These are phyloP conservation scores for Talpa occidentalis DNA, from an alignment of 2,113 vertebrate species.

Conservation along the genomic window DNA sequence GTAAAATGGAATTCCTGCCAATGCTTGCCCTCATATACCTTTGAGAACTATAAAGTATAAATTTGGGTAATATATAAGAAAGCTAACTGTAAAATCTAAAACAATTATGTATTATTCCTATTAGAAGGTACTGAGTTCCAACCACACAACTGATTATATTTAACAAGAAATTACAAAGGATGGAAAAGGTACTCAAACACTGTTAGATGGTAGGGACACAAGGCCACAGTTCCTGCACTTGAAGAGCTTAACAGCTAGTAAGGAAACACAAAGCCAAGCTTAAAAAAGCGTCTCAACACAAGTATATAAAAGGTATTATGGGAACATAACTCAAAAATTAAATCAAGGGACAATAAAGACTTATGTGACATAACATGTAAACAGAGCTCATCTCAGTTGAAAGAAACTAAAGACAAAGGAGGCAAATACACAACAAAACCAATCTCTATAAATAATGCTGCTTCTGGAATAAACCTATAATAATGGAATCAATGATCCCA, in stretches of 20 bases:
- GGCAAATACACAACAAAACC: slow-evolving; percentile 30
- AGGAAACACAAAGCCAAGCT: not conserved
- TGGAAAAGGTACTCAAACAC: not conserved
- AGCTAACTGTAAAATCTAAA: slow-evolving; percentile 15
- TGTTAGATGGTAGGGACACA: not conserved
- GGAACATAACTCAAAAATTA: not conserved
- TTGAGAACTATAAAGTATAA: not conserved
- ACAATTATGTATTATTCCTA: not conserved
- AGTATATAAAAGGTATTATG: slow-evolving; percentile 15
- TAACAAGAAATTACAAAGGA: not conserved
- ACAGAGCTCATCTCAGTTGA: not conserved
- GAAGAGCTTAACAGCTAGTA: not conserved
- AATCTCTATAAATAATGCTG: not conserved
- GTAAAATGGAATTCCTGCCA: not conserved
- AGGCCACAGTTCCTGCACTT: slow-evolving; percentile 16
- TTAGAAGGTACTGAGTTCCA: slow-evolving; percentile 34
- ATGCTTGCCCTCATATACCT: not conserved
- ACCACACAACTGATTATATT: not conserved
- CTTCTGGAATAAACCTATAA: not conserved
- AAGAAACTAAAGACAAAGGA: slow-evolving; percentile 48
- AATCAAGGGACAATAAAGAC: slow-evolving; percentile 41
- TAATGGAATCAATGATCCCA: not conserved
- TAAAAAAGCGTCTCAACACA: not conserved
- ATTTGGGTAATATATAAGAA: not conserved
- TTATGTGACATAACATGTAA: not conserved